These are phyloP conservation scores for Schizopygopsis pylzovi DNA, from an alignment of 2,797 vertebrate species.

Conservation along the genomic window DNA sequence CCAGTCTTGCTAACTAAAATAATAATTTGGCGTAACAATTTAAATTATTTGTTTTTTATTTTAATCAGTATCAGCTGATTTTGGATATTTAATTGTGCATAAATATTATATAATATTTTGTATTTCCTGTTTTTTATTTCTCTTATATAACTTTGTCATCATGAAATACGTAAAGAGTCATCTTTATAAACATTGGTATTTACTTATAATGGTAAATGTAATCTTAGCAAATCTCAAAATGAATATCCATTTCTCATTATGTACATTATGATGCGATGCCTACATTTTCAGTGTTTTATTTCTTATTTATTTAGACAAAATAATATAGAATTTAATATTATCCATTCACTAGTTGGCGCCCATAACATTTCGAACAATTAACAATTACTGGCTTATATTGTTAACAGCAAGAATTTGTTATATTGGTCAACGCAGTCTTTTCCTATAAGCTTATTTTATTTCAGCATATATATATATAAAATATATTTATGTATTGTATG, in stretches of 20 bases:
- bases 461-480: background rate
- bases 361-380: background rate
- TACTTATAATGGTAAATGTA: background rate
- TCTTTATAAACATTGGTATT: background rate
- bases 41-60: background rate
- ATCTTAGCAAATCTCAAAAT: background rate
- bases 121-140: background rate
- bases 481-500: background rate
- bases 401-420: background rate
- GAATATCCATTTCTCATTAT: background rate
- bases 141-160: background rate
- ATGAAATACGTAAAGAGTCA: background rate
- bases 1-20: background rate
- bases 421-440: background rate
- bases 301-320: background rate
- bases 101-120: background rate
- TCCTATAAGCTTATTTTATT: background rate
- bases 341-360: background rate
- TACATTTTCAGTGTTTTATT: background rate
- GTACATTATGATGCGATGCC: background rate
- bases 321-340: background rate
- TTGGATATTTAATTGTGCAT: background rate
- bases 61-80: background rate
- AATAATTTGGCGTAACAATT: background rate
- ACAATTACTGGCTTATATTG: background rate